Evolutionary conservation across 30 jellyfish, hydroid and myxozoan species (phyloP).

Genomic region (Sanderia malayensis): DNA sequence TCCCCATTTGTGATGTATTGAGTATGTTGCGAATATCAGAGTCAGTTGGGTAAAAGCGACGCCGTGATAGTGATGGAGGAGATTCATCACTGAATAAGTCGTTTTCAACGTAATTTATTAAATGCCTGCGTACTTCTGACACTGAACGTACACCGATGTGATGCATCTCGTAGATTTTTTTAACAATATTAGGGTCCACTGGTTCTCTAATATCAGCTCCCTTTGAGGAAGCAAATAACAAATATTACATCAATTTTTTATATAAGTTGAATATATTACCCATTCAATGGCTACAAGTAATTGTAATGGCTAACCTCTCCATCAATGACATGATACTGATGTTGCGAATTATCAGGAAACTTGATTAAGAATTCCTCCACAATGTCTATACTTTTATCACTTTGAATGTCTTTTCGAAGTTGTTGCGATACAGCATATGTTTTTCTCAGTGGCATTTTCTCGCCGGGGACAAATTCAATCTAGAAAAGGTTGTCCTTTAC

Average conservation of each 20-base stretch:
- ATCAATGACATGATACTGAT: conserved; percentile 23
- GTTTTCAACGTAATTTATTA: conserved; percentile 12
- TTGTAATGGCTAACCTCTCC: conserved; percentile 47
- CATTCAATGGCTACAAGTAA: too few species aligned
- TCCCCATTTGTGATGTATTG: conserved; percentile 13
- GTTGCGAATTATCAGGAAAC: conserved; percentile 26
- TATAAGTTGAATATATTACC: too few species aligned
- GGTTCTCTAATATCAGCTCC: conserved; percentile 39
- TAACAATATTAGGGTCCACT: conserved; percentile 15
- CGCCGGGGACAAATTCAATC: conserved; percentile 15
- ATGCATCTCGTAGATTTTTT: conserved; percentile 36
- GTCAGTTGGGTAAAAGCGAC: conserved; percentile 36
- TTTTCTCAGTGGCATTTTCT: conserved; percentile 3
- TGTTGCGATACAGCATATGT: neutral
- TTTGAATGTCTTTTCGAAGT: conserved; percentile 26
- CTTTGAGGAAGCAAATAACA: conserved; percentile 5
- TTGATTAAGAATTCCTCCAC: conserved; percentile 20
- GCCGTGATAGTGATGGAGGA: conserved; percentile 20
- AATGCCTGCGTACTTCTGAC: conserved; percentile 26
- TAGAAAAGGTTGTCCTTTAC: neutral
- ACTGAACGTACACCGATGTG: conserved; percentile 28
- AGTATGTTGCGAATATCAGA: conserved; percentile 35
- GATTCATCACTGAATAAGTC: conserved; percentile 27
- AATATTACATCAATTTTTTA: too few species aligned
- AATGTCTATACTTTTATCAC: neutral